Conservation (phyloP, 1,140 invertebrate species). For the Lordiphosa mommai region DNA sequence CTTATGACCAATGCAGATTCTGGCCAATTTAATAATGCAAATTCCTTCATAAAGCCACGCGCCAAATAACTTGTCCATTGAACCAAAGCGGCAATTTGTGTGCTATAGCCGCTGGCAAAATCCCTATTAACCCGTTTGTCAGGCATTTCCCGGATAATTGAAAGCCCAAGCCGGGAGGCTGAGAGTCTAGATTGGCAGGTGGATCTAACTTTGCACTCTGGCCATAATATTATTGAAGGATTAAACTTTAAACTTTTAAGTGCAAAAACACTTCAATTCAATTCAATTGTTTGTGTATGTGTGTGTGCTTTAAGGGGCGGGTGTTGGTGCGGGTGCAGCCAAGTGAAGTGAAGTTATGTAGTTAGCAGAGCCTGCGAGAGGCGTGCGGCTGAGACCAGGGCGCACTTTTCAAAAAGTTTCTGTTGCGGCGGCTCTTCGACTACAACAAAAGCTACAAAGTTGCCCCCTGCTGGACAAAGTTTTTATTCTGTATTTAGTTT, state of each 20-base stretch:
- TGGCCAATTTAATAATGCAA: constrained; percentile 41
- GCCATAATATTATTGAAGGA: constrained; percentile 73
- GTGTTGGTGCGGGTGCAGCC: constrained; percentile 11
- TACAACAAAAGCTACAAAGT: constrained; percentile 46
- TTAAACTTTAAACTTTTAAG: constrained; percentile 76
- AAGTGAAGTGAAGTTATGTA: constrained; percentile 8
- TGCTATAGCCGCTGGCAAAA: neutral
- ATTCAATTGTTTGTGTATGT: constrained; percentile 47
- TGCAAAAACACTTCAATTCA: constrained; percentile 73
- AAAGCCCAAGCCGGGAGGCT: constrained; percentile 16
- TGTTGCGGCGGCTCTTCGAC: constrained; percentile 39
- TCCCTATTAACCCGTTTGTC: neutral
- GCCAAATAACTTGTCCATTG: constrained; percentile 33
- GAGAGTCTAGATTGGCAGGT: constrained; percentile 14
- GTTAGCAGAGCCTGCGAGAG: constrained; percentile 17
- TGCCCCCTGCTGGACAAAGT: constrained; percentile 14
- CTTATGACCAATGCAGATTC: neutral
- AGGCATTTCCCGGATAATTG: constrained; percentile 46
- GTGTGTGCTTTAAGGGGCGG: constrained; percentile 13
- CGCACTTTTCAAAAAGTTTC: constrained; percentile 59
- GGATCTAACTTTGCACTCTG: constrained; percentile 63
- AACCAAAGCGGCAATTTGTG: constrained; percentile 21
- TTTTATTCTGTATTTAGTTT: constrained; percentile 22
- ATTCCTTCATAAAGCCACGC: constrained; percentile 23
- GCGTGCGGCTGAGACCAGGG: constrained; percentile 44